Evolutionary conservation across 2,888 invertebrate species (phyloP), one percentile per base, ranked within the genome.

Genomic region (Sphaerophoria taeniata): DNA sequence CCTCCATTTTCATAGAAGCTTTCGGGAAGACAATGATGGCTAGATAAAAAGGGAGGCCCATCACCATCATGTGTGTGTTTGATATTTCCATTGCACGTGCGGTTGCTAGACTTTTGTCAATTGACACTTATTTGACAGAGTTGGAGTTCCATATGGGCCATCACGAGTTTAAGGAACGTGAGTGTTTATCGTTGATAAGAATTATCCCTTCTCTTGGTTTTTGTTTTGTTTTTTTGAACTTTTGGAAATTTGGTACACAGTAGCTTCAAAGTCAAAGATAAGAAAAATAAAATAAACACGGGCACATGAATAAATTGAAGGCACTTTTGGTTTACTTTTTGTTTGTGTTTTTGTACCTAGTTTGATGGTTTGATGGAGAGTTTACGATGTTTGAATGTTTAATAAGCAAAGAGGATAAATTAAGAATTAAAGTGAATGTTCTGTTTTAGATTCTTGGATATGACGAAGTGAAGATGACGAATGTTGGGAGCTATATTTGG

Each of bases 91-190:
- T 4, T 77, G 72, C 82, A 79, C 83, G 83, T 78, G 78, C 73
- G 78, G 73, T 56, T 63, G 69, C 63, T 53, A 51, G 56, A 61
- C 82, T 51, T 78, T 53, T 63, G 73, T 83, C 83, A 74, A 83
- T 84, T 80, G 84, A 84, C 84, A 84, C 79, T 84, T 56, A 84
- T 84, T 84, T 80, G 71, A 80, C 83, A 79, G 1, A 39, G 24
- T 39, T 39, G 6, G 53, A 58, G 16, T 83, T n/a, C n/a, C n/a
- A n/a, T n/a, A n/a, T n/a, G n/a, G 1, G 9, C 4, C 3, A 53
- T 31, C 7, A 49, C 2, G 3, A 1, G 16, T 2, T 9, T 24
- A 67, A 34, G 65, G 49, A 55, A 84, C 84, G 84, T 84, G 84
- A 71, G 75, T 72, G 79, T 67, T 75, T 65, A 67, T 36, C 43